Conservation (phyloP, 2,113 vertebrate genomes). For the Isurus oxyrinchus region DNA sequence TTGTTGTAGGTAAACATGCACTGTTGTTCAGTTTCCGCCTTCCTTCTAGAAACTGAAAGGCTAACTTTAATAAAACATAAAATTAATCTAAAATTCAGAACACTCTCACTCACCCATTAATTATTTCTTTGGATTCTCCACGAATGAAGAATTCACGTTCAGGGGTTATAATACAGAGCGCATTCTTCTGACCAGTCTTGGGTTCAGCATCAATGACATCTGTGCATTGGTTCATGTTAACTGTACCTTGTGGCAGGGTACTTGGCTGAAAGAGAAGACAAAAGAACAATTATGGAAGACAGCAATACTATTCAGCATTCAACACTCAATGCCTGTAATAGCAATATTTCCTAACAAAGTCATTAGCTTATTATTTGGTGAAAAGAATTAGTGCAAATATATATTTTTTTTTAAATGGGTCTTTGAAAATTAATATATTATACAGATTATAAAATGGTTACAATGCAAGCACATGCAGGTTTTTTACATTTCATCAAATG, state of each 20-base stretch:
- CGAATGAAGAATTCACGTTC: slow-evolving; percentile 71
- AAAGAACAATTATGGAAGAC: not conserved
- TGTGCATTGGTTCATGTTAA: slow-evolving; percentile 69
- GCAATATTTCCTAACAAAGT: not conserved
- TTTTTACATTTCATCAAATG: not conserved
- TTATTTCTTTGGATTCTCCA: slow-evolving; percentile 69
- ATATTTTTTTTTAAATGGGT: not conserved
- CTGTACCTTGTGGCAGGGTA: slow-evolving; percentile 68
- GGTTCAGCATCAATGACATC: slow-evolving; percentile 68
- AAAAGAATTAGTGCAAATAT: not conserved
- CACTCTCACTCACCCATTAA: slow-evolving; percentile 58
- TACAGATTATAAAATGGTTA: not conserved
- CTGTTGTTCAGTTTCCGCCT: not conserved
- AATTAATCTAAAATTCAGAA: not conserved
- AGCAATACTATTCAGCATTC: not conserved
- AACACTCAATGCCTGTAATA: not conserved
- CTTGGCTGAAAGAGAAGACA: slow-evolving; percentile 54
- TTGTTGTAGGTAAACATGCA: no score
- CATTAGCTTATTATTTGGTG: not conserved
- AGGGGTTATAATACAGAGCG: slow-evolving; percentile 65
- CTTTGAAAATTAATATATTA: not conserved
- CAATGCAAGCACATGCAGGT: not conserved
- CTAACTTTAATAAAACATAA: slow-evolving; percentile 9
- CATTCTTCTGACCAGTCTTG: slow-evolving; percentile 70
- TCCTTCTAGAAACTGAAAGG: not conserved